Percentiles rank a stretch among this genome's conserved stretches.
Conservation (phyloP, 2,888 invertebrate species). For the Cheilosia vulpina region DNA sequence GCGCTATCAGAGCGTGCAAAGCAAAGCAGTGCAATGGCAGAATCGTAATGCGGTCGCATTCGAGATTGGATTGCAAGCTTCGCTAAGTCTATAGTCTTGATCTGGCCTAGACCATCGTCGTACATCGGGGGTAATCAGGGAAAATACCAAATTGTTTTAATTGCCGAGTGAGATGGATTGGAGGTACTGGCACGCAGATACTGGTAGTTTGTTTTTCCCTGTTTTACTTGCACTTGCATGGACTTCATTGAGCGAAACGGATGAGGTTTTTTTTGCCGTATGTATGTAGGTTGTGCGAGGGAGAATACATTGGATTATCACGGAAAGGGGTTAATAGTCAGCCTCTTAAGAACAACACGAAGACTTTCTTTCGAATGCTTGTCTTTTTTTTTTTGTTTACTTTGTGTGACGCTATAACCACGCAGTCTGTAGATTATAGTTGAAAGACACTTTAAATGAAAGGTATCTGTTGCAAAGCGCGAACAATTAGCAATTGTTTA, state of each 20-base stretch:
- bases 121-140: constrained; percentile 61
- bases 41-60: constrained; percentile 61
- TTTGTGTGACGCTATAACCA: constrained; percentile 51
- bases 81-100: constrained; percentile 50
- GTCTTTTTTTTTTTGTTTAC: neutral
- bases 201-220: constrained; percentile 27
- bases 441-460: constrained; percentile 1
- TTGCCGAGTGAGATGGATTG: constrained; percentile 33
- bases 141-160: constrained; percentile 62
- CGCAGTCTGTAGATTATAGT: constrained; percentile 24
- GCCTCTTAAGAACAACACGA: constrained; percentile 37
- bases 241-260: constrained; percentile 66
- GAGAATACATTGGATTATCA: neutral
- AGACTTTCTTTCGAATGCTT: constrained; percentile 59
- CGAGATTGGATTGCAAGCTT: constrained; percentile 70
- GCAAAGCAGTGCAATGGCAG: constrained; percentile 55
- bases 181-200: constrained; percentile 2
- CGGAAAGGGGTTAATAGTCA: constrained; percentile 55
- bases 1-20: constrained; percentile 73
- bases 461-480: neutral
- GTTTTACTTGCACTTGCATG: constrained; percentile 71
- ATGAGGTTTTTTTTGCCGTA: neutral
- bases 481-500: neutral
- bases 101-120: constrained; percentile 20
- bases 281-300: neutral